phyloP scores from a whole-genome alignment of 92 coral and sea anemone species.

The Actinostola sp. region DNA sequence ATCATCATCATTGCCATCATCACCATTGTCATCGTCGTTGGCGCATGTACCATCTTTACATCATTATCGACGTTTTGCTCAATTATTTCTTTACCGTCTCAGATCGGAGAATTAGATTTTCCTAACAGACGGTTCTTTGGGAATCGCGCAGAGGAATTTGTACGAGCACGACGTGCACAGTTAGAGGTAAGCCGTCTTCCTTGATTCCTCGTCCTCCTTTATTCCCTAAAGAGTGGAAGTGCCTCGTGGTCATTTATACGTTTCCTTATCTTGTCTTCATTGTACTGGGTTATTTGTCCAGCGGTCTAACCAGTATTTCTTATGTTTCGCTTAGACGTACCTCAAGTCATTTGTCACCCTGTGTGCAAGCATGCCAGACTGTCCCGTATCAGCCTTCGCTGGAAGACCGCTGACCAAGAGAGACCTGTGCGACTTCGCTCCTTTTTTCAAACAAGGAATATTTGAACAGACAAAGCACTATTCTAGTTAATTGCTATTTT shows the following conservation, averaged over 20 bases:
- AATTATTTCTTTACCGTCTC: too few relatives aligned
- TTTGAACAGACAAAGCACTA: constrained; percentile 95
- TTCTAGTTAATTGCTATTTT: constrained; percentile 35
- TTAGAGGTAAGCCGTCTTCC: constrained; percentile 72
- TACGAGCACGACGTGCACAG: constrained; percentile 85
- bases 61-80: too few relatives aligned
- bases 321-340: constrained; percentile 61
- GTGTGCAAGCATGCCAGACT: constrained; percentile 86
- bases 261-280: too few relatives aligned
- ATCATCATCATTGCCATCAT: too few relatives aligned
- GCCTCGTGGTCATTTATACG: too few relatives aligned
- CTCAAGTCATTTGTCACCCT: constrained; percentile 83
- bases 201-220: background rate
- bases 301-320: background rate
- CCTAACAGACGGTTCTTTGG: constrained; percentile 97
- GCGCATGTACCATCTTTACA: too few relatives aligned
- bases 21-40: too few relatives aligned
- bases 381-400: constrained; percentile 82
- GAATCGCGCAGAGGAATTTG: constrained; percentile 93
- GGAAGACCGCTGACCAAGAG: constrained; percentile 87
- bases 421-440: constrained; percentile 94
- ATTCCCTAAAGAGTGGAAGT: background rate
- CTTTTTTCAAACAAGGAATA: constrained; percentile 97
- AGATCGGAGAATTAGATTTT: constrained; percentile 84
- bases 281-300: too few relatives aligned